Conservation (phyloP, 2,113 vertebrate species). For the Melospiza georgiana region DNA sequence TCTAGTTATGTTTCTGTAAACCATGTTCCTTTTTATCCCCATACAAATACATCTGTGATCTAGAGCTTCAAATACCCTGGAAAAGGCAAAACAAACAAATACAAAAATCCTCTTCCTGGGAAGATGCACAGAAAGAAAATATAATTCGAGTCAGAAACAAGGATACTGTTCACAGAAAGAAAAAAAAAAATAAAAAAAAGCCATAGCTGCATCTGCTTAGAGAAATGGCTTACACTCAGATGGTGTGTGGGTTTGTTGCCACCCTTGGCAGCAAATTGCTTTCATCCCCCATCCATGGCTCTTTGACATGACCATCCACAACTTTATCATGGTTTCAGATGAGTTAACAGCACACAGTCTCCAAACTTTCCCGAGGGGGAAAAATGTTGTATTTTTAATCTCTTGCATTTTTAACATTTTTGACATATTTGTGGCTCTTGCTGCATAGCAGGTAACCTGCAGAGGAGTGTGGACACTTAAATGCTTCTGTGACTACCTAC, state of each 20-base stretch:
- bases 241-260: neutral
- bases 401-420: neutral
- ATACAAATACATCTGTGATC: neutral
- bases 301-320: neutral
- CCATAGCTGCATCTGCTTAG: neutral
- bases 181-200: neutral
- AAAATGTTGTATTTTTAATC: neutral
- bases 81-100: neutral
- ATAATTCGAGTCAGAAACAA: neutral
- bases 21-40: neutral
- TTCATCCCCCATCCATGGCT: neutral
- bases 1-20: neutral
- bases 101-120: neutral
- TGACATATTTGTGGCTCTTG: slow-evolving; percentile 2
- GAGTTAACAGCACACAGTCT: neutral
- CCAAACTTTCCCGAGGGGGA: neutral
- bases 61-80: neutral
- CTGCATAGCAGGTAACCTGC: slow-evolving; percentile 16
- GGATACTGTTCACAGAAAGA: neutral
- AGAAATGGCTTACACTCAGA: neutral
- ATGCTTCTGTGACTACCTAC: neutral
- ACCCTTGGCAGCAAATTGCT: neutral
- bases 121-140: neutral
- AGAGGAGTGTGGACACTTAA: neutral
- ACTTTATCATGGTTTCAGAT: neutral